Conservation (phyloP, 2,888 invertebrate genomes). For the Epirrita christyi region DNA sequence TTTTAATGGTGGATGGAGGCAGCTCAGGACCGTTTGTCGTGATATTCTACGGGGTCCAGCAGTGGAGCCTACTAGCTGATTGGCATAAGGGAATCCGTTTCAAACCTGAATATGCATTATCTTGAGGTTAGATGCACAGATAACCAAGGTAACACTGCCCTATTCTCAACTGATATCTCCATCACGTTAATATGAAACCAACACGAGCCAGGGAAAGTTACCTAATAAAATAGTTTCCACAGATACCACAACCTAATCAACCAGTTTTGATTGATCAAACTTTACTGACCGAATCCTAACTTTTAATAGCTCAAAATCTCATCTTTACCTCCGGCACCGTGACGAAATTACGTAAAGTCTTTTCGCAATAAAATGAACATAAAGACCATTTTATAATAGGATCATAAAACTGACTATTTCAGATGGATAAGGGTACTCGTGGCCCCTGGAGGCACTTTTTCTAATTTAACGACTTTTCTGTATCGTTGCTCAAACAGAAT, state of each 20-base stretch:
- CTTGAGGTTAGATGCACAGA: too few species aligned
- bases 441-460: slow-evolving; percentile 60
- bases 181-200: background rate
- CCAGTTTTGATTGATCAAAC: slow-evolving; percentile 46
- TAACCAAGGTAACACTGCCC: too few species aligned
- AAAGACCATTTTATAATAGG: slow-evolving; percentile 84
- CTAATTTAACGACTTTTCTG: slow-evolving; percentile 75
- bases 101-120: too few species aligned
- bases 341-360: slow-evolving; percentile 82
- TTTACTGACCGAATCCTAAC: slow-evolving; percentile 71
- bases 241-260: slow-evolving; percentile 47
- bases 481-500: slow-evolving; percentile 61
- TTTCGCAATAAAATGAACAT: slow-evolving; percentile 81
- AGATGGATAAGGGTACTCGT: slow-evolving; percentile 52
- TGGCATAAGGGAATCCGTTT: too few species aligned
- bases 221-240: slow-evolving; percentile 20
- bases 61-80: too few species aligned
- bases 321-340: slow-evolving; percentile 70
- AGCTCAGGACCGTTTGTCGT: too few species aligned
- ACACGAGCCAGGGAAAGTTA: slow-evolving; percentile 4
- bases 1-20: too few species aligned
- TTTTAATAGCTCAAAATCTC: slow-evolving; percentile 79
- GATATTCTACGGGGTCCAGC: too few species aligned
- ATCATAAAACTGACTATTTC: slow-evolving; percentile 73
- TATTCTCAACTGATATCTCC: too few species aligned